phyloP scores from a whole-genome alignment of 1,140 invertebrate species.

The Sarcophaga peregrina region DNA sequence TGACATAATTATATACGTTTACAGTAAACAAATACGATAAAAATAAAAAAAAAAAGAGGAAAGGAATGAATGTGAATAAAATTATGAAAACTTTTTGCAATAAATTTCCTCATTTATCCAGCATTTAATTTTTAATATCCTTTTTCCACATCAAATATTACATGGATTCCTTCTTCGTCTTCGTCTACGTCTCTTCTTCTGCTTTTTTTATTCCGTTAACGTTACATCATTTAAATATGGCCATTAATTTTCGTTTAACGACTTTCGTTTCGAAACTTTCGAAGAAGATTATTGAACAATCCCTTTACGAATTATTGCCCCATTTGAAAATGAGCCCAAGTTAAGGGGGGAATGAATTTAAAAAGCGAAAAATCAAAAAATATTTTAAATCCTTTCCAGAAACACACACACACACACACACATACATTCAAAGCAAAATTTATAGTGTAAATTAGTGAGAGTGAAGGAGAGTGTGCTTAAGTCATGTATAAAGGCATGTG shows the following conservation, averaged over 20 bases:
- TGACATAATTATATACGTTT: neutral
- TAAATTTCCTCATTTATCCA: neutral
- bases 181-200: too few relatives aligned
- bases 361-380: too few relatives aligned
- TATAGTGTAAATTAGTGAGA: too few relatives aligned
- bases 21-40: neutral
- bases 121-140: constrained; percentile 7
- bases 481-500: too few relatives aligned
- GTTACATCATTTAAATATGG: neutral
- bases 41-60: neutral
- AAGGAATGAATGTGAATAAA: neutral
- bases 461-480: too few relatives aligned
- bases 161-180: too few relatives aligned
- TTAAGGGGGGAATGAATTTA: too few relatives aligned
- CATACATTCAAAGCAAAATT: too few relatives aligned
- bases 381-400: too few relatives aligned
- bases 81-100: neutral
- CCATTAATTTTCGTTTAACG: constrained; percentile 17
- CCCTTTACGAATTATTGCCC: neutral
- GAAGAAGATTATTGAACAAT: neutral
- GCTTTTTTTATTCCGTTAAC: neutral
- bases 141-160: neutral
- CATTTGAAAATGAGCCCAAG: too few relatives aligned
- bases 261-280: neutral
- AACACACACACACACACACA: too few relatives aligned